Evolutionary conservation across 2,113 vertebrate species (phyloP).

Genomic region (Pipa parva): DNA sequence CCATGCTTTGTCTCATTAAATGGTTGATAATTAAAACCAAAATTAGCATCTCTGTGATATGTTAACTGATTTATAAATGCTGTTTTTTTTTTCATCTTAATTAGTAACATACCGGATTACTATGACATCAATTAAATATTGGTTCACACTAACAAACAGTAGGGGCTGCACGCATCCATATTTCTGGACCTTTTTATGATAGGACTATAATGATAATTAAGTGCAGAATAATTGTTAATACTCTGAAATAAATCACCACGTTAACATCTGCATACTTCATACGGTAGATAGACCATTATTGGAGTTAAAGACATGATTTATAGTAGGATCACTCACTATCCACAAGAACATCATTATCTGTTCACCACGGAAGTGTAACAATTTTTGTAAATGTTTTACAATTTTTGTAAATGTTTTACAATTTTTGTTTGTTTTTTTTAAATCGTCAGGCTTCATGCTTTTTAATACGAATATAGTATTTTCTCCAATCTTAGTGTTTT

Average conservation of each 20-base stretch:
- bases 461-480: not conserved
- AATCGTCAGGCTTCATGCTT: not conserved
- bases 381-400: not conserved
- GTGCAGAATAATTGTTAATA: too few species aligned
- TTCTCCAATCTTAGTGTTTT: not conserved
- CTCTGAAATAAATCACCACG: too few species aligned
- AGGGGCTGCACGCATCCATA: too few species aligned
- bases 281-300: too few species aligned
- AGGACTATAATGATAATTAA: not conserved
- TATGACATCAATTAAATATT: not conserved
- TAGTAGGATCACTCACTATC: not conserved
- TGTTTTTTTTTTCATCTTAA: not conserved
- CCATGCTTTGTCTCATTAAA: too few species aligned
- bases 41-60: not conserved
- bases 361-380: not conserved
- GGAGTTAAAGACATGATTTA: not conserved
- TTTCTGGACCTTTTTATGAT: not conserved
- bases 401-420: too few species aligned
- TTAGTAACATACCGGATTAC: not conserved
- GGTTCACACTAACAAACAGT: not conserved
- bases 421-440: not conserved
- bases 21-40: too few species aligned
- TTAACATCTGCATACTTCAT: too few species aligned
- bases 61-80: not conserved
- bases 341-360: not conserved